Percentiles rank a stretch among this genome's conserved stretches.
phyloP scores from a whole-genome alignment of 1,140 invertebrate genomes.

The Neuroterus valhalla region DNA sequence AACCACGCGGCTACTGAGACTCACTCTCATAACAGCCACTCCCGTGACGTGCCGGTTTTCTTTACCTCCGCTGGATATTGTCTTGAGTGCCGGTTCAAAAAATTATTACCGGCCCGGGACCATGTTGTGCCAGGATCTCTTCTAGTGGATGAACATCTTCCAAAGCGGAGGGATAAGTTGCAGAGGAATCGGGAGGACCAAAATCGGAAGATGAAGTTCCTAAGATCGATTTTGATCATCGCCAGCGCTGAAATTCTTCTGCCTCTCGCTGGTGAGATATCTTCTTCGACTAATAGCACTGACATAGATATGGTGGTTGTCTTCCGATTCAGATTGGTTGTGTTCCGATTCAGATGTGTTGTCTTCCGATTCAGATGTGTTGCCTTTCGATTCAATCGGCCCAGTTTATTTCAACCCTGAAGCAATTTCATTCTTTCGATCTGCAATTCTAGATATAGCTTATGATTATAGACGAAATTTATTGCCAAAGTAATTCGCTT shows the following conservation, averaged over 20 bases:
- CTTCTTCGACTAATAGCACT: not conserved
- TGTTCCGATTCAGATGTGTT: not conserved
- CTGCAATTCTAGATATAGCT: not conserved
- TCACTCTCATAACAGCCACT: conserved; percentile 21
- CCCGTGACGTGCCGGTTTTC: conserved; percentile 6
- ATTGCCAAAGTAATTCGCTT: not conserved
- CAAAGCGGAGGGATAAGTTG: conserved; percentile 28
- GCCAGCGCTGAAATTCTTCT: conserved; percentile 61
- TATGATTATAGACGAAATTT: not conserved
- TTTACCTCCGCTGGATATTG: not conserved
- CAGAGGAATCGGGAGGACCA: conserved; percentile 2
- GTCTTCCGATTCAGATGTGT: conserved; percentile 4
- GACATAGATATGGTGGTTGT: not conserved
- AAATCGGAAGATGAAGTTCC: conserved; percentile 60
- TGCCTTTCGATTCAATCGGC: not conserved
- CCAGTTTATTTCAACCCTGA: not conserved
- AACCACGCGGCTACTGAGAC: conserved; percentile 51
- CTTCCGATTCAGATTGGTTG: not conserved
- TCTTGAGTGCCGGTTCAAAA: conserved; percentile 6
- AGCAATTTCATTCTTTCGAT: no score
- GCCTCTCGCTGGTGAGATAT: conserved; percentile 62
- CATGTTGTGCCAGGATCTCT: conserved; percentile 5
- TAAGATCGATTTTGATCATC: conserved; percentile 58
- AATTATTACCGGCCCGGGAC: not conserved
- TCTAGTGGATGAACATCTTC: not conserved